Conservation (phyloP, 2,888 invertebrate genomes). For the Macropis europaea region DNA sequence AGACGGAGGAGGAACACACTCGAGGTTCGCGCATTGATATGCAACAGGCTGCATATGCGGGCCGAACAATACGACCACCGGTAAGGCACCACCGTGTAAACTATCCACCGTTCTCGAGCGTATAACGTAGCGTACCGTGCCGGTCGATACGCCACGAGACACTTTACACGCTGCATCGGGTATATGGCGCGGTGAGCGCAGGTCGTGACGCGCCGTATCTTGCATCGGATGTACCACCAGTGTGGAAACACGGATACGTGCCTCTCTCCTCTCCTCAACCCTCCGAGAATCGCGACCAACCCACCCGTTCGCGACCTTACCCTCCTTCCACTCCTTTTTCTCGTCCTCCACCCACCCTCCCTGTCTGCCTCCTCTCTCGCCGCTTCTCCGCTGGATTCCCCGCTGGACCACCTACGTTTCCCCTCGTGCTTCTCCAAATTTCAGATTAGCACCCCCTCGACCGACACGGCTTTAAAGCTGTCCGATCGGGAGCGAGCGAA, state of each 20-base stretch:
- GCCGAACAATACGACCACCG: conserved; percentile 72
- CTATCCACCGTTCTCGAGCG: conserved; percentile 64
- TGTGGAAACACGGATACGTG: conserved; percentile 79
- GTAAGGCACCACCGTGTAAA: conserved; percentile 71
- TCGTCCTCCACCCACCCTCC: neutral
- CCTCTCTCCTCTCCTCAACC: conserved; percentile 48
- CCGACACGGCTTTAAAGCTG: neutral
- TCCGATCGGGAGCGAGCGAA: conserved; percentile 7
- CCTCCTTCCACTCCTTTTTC: conserved; percentile 23
- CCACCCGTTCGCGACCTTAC: conserved; percentile 57
- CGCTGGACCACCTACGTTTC: conserved; percentile 15
- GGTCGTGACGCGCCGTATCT: conserved; percentile 79
- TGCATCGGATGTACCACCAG: conserved; percentile 79
- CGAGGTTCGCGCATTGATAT: conserved; percentile 68
- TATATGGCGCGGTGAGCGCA: conserved; percentile 72
- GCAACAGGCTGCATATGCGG: conserved; percentile 70
- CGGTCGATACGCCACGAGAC: conserved; percentile 68
- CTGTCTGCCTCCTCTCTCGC: neutral
- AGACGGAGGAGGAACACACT: conserved; percentile 44
- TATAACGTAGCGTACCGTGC: conserved; percentile 64
- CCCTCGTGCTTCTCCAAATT: neutral
- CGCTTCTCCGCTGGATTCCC: conserved; percentile 8
- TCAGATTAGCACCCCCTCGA: neutral
- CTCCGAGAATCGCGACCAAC: conserved; percentile 29
- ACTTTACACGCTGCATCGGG: conserved; percentile 72